Conservation (phyloP, 2,888 invertebrate genomes). For the Troilus luridus region DNA sequence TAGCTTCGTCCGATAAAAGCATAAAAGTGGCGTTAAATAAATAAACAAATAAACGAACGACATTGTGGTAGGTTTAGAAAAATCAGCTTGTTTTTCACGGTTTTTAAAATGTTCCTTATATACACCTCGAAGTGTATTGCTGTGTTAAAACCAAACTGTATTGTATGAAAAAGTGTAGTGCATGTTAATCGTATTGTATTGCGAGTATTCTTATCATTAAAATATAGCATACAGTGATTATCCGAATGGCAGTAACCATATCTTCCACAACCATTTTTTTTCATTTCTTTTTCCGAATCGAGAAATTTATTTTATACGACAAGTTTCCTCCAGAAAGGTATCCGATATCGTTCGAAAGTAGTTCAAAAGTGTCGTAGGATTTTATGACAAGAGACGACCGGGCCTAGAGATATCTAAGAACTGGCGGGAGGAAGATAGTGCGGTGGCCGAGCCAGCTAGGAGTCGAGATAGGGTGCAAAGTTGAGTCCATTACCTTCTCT, state of each 20-base stretch:
- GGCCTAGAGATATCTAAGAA: slow-evolving; percentile 15
- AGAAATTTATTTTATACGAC: neutral
- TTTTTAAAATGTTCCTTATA: no score
- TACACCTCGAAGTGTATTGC: no score
- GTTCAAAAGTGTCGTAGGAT: slow-evolving; percentile 16
- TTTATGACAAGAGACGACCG: neutral
- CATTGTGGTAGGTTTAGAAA: no score
- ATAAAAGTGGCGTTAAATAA: no score
- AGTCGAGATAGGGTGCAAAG: slow-evolving; percentile 53
- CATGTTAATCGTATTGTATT: neutral
- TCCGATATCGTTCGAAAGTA: neutral
- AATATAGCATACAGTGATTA: neutral
- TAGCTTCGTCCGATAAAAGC: no score
- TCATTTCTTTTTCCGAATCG: neutral
- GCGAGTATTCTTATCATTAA: neutral
- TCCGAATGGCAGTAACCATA: neutral
- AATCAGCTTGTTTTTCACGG: no score
- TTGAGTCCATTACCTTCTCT: slow-evolving; percentile 45
- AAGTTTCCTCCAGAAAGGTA: neutral
- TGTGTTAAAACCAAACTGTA: no score
- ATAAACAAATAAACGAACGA: no score
- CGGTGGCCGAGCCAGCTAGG: neutral
- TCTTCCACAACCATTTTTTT: neutral
- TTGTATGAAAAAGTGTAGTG: no score
- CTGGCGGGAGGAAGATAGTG: neutral